Conservation (phyloP, 2,888 invertebrate genomes). For the Hypomecis atomaria region DNA sequence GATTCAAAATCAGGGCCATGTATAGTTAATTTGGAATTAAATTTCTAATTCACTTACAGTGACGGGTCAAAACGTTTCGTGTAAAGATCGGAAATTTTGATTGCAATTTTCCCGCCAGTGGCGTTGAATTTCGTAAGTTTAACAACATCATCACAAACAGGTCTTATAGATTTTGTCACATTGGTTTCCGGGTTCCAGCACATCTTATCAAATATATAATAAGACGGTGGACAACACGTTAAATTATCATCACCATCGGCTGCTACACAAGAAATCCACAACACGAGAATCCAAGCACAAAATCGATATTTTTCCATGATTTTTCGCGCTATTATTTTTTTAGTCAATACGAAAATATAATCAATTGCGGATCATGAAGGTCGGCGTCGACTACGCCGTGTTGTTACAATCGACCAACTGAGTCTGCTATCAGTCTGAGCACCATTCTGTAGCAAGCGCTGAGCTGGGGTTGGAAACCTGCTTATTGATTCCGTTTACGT, state of each 20-base stretch:
- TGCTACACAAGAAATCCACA: constrained; percentile 17
- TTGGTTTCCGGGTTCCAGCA: constrained; percentile 56
- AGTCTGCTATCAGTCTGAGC: not conserved
- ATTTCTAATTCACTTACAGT: constrained; percentile 8
- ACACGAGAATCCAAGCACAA: constrained; percentile 5
- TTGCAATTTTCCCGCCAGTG: constrained; percentile 30
- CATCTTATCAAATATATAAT: constrained; percentile 39
- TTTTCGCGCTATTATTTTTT: too few relatives aligned
- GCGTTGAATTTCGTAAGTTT: constrained; percentile 32
- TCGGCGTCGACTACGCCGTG: not conserved
- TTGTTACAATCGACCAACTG: constrained; percentile 1
- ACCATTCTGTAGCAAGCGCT: not conserved
- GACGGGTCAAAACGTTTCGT: constrained; percentile 17
- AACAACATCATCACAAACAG: constrained; percentile 41
- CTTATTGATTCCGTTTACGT: too few relatives aligned
- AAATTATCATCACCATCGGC: constrained; percentile 12
- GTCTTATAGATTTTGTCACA: constrained; percentile 33
- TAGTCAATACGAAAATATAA: too few relatives aligned
- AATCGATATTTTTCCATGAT: constrained; percentile 7
- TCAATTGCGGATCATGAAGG: not conserved
- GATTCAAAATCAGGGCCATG: not conserved
- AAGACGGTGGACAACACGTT: constrained; percentile 48
- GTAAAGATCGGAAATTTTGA: constrained; percentile 32
- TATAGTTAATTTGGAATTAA: not conserved
- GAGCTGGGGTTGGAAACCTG: not conserved